Evolutionary conservation across 2,888 invertebrate genomes (phyloP), one percentile per base, ranked within the genome.

Genomic region (Eupithecia insigniata): DNA sequence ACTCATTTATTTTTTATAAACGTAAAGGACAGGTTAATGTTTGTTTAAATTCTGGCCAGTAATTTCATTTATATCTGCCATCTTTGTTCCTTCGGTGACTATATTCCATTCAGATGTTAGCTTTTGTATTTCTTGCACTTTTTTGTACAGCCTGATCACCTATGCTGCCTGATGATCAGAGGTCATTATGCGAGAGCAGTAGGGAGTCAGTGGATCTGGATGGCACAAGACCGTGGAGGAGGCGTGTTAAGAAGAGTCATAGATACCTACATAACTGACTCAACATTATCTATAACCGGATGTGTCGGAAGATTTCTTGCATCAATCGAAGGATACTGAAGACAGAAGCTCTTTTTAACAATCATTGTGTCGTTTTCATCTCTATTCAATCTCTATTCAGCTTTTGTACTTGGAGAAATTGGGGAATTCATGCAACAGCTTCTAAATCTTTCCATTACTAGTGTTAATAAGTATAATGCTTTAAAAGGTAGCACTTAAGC

Each of bases 1-100:
- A 87, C 87, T 87, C 87, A 91, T 91, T 92, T 90, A 88, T 90
- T 90, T 51, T 90, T 79, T 86, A 84, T 22, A 51, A 22, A 22
- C 51, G 0, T n/a, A 34, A n/a, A 46, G 51, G 55, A 55, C 55
- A 26, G 55, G 26, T 55, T 55, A 5, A 26, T 55, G 26, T 55
- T 55, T 55, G 12, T 55, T 26, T 12, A 55, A 55, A 55, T n/a
- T 55, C 4, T 26, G 55, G 5, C 18, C 18, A n/a, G n/a, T 43
- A 16, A 14, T 43, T 6, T 46, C 0, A n/a, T 51, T 51, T 8
- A 22, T 51, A 22, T 6, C 43, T n/a, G 8, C n/a, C n/a, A 46
- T 46, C 7, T 46, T 46, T 46, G 43, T 43, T 4, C 16, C 5
- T 43, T 43, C 18, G 39, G 14, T 39, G 39, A 39, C 2, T 2